Evolutionary conservation across 2,797 vertebrate species (phyloP).

Genomic region (Babyrousa celebensis): DNA sequence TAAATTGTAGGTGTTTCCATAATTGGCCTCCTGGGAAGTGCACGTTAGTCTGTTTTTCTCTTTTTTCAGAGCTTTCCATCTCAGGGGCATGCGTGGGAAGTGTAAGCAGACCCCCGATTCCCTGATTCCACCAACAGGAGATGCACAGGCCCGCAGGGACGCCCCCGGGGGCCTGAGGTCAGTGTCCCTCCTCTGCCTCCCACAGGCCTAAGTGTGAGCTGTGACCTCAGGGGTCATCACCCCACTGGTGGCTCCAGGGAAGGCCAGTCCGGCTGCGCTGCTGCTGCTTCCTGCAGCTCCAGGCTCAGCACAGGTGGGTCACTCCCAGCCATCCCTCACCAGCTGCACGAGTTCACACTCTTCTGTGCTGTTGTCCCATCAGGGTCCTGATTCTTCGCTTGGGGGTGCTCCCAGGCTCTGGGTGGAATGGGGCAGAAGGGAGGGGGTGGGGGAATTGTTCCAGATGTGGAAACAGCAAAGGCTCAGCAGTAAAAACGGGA

Average conservation of each 20-base stretch:
- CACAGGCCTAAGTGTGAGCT: neutral
- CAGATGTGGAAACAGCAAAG: neutral
- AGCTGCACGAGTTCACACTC: neutral
- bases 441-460: neutral
- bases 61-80: conserved; percentile 39
- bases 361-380: neutral
- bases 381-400: neutral
- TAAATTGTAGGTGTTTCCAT: conserved; percentile 64
- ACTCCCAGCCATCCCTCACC: neutral
- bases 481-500: neutral
- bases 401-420: neutral
- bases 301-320: fast-evolving
- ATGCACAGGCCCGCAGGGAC: fast-evolving
- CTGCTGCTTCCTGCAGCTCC: fast-evolving
- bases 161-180: too few species aligned
- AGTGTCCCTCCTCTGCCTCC: fast-evolving
- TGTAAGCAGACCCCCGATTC: neutral
- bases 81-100: neutral
- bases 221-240: neutral
- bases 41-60: conserved; percentile 9
- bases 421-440: neutral
- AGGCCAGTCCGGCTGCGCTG: neutral
- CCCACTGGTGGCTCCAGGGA: neutral
- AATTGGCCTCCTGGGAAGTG: conserved; percentile 57
- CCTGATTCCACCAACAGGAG: neutral